Evolutionary conservation across 2,113 vertebrate genomes (phyloP).

Genomic region (Erythrocercus mccallii): DNA sequence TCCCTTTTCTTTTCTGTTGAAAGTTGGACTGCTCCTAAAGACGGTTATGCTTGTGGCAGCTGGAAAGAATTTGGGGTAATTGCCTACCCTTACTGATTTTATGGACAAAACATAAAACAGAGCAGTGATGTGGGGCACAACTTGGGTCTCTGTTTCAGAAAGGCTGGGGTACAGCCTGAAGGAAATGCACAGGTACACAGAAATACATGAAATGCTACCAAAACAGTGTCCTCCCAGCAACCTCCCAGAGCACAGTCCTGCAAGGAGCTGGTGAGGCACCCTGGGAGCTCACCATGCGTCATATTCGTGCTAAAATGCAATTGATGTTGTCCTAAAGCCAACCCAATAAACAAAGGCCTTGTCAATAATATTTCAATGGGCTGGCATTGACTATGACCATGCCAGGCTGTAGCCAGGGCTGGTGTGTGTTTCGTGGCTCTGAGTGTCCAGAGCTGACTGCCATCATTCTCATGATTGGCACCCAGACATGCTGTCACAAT

Average conservation of each 20-base stretch:
- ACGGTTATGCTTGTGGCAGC: not conserved
- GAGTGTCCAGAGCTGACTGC: not conserved
- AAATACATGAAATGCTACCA: not conserved
- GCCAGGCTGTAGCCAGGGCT: not conserved
- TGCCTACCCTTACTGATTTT: not conserved
- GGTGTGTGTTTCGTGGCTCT: not conserved
- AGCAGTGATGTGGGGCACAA: not conserved
- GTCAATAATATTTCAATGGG: not conserved
- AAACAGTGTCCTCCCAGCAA: not conserved
- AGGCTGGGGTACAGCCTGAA: not conserved
- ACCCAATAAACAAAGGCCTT: not conserved
- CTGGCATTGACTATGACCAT: not conserved
- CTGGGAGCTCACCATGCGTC: not conserved
- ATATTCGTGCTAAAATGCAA: accelerated
- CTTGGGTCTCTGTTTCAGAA: not conserved
- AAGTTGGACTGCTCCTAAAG: not conserved
- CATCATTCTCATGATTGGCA: not conserved
- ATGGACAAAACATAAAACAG: not conserved
- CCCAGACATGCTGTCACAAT: not conserved
- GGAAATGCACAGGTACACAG: not conserved
- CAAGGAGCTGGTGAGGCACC: not conserved
- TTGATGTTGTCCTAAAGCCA: not conserved
- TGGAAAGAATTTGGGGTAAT: not conserved
- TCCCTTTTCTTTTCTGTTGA: not conserved
- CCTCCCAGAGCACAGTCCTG: not conserved